These are phyloP conservation scores for Dascillus cervinus DNA, from an alignment of 2,888 invertebrate genomes.

Conservation along the genomic window DNA sequence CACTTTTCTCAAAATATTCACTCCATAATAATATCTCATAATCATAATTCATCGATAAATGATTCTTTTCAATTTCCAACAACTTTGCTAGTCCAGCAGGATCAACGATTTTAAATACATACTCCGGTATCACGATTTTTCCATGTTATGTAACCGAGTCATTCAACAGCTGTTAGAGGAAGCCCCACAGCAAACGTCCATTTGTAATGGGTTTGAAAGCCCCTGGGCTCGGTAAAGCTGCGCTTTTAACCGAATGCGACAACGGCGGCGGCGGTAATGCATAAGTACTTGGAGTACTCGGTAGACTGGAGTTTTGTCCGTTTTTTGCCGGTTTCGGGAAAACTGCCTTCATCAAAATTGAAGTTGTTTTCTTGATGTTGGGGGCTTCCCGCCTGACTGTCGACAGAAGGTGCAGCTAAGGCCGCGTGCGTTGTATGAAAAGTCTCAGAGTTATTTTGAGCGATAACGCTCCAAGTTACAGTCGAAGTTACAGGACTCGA, in stretches of 20 bases:
- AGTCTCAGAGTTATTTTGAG: conserved; percentile 47
- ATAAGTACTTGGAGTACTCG: conserved; percentile 46
- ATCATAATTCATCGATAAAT: conserved; percentile 95
- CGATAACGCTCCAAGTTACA: conserved; percentile 58
- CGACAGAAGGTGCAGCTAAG: conserved; percentile 70
- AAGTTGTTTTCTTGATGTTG: conserved; percentile 72
- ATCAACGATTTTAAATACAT: conserved; percentile 92
- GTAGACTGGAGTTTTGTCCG: conserved; percentile 43
- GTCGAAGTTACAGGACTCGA: conserved; percentile 76
- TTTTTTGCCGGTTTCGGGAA: conserved; percentile 35
- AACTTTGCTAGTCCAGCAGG: conserved; percentile 88
- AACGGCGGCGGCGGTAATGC: conserved; percentile 45
- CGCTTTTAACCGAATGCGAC: conserved; percentile 58
- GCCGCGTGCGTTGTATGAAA: conserved; percentile 47
- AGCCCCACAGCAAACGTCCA: conserved; percentile 92
- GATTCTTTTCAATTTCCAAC: conserved; percentile 98
- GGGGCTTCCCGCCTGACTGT: conserved; percentile 80
- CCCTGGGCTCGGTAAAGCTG: conserved; percentile 42
- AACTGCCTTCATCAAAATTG: conserved; percentile 74
- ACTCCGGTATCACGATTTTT: conserved; percentile 89
- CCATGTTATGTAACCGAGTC: conserved; percentile 93
- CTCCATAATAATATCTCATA: conserved; percentile 95
- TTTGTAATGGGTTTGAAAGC: conserved; percentile 57
- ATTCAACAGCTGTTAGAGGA: conserved; percentile 86
- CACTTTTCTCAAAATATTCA: conserved; percentile 90